These are phyloP conservation scores for Phocides pigmalion DNA, from an alignment of 1,140 invertebrate species.

Conservation along the genomic window DNA sequence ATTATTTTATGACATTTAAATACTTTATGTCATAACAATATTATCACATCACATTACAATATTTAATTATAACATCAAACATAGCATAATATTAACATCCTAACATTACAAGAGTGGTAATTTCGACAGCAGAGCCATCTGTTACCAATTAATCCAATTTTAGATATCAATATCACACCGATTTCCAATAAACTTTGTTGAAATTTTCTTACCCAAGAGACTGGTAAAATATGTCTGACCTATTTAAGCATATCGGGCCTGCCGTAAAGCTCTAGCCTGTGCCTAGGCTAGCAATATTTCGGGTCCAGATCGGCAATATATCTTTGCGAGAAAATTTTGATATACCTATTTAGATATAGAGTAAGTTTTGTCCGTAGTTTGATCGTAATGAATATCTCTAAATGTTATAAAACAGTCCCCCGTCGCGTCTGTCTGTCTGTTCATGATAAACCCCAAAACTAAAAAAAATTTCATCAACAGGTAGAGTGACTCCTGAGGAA, in stretches of 20 bases:
- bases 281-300: conserved; percentile 24
- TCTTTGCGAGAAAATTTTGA: conserved; percentile 7
- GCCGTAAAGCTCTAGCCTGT: background rate
- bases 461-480: too few species aligned
- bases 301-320: conserved; percentile 15
- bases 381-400: background rate
- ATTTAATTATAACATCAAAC: too few species aligned
- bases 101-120: too few species aligned
- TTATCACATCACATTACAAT: too few species aligned
- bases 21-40: too few species aligned
- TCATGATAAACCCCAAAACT: too few species aligned
- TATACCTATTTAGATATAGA: conserved; percentile 4
- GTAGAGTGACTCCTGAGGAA: too few species aligned
- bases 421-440: too few species aligned
- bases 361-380: background rate
- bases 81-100: too few species aligned
- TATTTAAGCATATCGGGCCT: conserved; percentile 10
- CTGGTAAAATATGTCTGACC: conserved; percentile 23
- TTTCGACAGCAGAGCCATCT: too few species aligned
- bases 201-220: conserved; percentile 1
- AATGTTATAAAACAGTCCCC: too few species aligned
- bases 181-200: background rate
- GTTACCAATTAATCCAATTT: background rate
- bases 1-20: too few species aligned
- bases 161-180: background rate